Evolutionary conservation across 2,888 invertebrate genomes (phyloP), one percentile per base, ranked within the genome.

Genomic region (Portevinia maculata): DNA sequence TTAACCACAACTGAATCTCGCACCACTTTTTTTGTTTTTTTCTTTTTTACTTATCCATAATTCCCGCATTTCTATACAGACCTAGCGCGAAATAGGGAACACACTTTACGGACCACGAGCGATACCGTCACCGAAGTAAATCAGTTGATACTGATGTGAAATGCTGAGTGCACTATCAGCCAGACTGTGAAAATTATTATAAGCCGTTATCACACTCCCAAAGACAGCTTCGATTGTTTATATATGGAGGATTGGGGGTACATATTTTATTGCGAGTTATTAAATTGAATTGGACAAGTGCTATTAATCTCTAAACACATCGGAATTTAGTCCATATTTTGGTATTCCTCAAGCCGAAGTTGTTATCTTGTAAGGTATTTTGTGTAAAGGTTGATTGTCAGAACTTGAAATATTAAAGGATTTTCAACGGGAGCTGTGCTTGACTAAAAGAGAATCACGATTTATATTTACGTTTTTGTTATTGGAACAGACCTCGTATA

Each of bases 81-180:
- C 52, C 4, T 39, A 8, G 13, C 1, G 13, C 24, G 24, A 24
- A 46, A 11, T 48, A 17, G 28, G 59, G 24, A 3, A 8, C 32
- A 50, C 13, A 15, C 19, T 52, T 46, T 13, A 13, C 60, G 62
- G 15, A 50, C 46, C 62, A 30, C 64, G 37, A 44, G 28, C 53
- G 17, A 8, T 65, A 34, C 37, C 65, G 60, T 50, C 71, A 34
- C 64, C 65, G 13, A 30, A 59, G 39, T 60, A 37, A 57, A 28
- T 55, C 48, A 60, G 65, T 44, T 76, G 75, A 76, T 60, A 81
- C 81, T 81, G 48, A 81, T 70, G 59, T 19, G 34, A 46, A 15
- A 46, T 60, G 34, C 32, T 32, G 59, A 39, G 9, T 17, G 17
- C 15, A 24, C 70, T 64, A 75, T 81, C 76, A 71, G 53, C 32